A percentile compares a stretch with the other conserved stretches of the same genome.
phyloP scores from a whole-genome alignment of 2,113 vertebrate species.

The Equus przewalskii region DNA sequence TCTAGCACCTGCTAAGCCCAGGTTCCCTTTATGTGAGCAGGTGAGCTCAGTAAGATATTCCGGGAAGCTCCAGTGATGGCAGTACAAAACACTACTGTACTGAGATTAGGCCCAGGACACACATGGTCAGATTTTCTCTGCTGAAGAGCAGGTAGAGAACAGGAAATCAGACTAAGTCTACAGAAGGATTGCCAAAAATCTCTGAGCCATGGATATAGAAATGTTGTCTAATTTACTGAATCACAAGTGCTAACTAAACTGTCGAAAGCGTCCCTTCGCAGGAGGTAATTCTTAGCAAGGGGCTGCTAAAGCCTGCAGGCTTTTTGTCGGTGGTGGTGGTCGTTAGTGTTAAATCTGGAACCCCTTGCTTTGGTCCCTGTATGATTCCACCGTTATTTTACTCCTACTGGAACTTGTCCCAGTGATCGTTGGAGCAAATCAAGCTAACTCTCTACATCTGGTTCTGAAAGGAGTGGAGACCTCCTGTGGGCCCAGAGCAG shows the following conservation, averaged over 20 bases:
- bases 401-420: neutral
- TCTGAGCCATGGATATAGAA: neutral
- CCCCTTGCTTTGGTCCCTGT: neutral
- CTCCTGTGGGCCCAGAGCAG: no score
- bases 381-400: neutral
- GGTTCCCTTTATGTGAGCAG: neutral
- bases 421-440: neutral
- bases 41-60: neutral
- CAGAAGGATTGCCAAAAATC: neutral
- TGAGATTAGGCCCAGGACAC: neutral
- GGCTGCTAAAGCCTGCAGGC: neutral
- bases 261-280: neutral
- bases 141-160: neutral
- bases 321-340: neutral
- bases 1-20: neutral
- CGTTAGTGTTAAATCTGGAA: neutral
- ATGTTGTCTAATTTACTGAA: slow-evolving; percentile 3
- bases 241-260: slow-evolving; percentile 21
- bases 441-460: neutral
- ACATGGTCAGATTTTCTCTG: neutral
- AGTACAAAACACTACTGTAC: neutral
- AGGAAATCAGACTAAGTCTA: neutral
- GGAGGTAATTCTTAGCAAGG: neutral
- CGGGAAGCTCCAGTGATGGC: neutral
- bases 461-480: neutral